Base-by-base conservation (phyloP, 2,888 invertebrate species). In the Drosophila paracracens region DNA sequence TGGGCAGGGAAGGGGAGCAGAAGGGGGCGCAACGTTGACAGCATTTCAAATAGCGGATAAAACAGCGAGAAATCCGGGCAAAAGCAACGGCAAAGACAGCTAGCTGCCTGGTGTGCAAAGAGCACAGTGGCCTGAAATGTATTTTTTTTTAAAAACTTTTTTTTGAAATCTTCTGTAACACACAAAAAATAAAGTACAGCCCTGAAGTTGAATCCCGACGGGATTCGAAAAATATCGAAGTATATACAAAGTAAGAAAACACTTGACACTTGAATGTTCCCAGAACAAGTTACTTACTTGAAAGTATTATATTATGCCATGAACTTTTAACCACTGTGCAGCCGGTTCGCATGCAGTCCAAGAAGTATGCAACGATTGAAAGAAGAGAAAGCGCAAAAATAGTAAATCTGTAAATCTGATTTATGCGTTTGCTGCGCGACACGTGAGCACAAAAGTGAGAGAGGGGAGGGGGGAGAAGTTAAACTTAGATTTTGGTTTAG, bases 381-480 rank as follows among this genome's bases (percentile, higher is more conserved):
- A 79, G 61, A 48, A 33, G 16, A 16, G 18, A 16, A 40, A 27
- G 21, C 46, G 43, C 11, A 51, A 40, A 70, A 70, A 61, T 43
- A 61, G 43, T 62, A 79, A 79, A 79, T 80, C 72, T 75, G 79
- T 81, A 88, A 91, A 88, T 83, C 88, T 88, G 91, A 91, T 91
- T 91, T 91, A 91, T 91, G 82, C 79, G 74, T 74, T 79, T 78
- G 67, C 75, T 71, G 83, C 79, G 85, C 83, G 65, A 51, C 56
- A 56, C 63, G 43, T 60, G 54, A 54, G 64, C 52, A 36, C 54
- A 62, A 69, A 54, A 61, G 38, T 16, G 50, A 7, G 40, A 1
- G 18, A 4, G 18, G 31, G 4, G 21, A 25, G n/a, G 25, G 25
- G 29, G 51, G 56, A 56, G 50, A 63, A 60, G 58, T 68, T 56